These are phyloP conservation scores for Muscicapa adusta DNA, from an alignment of 2,113 vertebrate genomes.

Conservation along the genomic window DNA sequence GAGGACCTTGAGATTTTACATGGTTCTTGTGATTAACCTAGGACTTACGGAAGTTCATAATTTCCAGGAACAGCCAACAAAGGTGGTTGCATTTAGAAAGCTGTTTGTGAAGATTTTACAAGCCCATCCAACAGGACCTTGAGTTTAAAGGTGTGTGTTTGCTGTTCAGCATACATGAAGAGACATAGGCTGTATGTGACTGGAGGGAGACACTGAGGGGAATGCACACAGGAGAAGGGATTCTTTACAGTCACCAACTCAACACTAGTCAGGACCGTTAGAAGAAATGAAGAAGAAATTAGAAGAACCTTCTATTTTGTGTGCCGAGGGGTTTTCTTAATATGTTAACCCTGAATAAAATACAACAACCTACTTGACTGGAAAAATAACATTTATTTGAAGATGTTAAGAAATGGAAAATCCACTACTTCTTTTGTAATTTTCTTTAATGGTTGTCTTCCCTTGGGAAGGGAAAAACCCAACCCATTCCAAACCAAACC, in stretches of 20 bases:
- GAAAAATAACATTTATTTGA: conserved; percentile 9
- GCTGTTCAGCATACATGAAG: not conserved
- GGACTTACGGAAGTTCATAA: not conserved
- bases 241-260: not conserved
- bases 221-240: not conserved
- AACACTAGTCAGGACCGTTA: not conserved
- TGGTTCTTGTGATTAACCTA: not conserved
- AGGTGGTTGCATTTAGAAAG: not conserved
- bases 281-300: not conserved
- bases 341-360: not conserved
- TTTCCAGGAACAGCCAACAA: not conserved
- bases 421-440: not conserved
- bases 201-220: not conserved
- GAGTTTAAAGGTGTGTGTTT: not conserved
- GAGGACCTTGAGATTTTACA: not conserved
- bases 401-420: not conserved
- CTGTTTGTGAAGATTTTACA: not conserved
- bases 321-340: not conserved
- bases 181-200: not conserved
- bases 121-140: not conserved
- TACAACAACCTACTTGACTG: not conserved
- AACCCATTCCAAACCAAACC: not conserved
- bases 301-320: not conserved
- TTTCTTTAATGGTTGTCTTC: not conserved
- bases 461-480: not conserved